phyloP scores from a whole-genome alignment of 1,140 invertebrate genomes.

The Holcopasites calliopsidis region DNA sequence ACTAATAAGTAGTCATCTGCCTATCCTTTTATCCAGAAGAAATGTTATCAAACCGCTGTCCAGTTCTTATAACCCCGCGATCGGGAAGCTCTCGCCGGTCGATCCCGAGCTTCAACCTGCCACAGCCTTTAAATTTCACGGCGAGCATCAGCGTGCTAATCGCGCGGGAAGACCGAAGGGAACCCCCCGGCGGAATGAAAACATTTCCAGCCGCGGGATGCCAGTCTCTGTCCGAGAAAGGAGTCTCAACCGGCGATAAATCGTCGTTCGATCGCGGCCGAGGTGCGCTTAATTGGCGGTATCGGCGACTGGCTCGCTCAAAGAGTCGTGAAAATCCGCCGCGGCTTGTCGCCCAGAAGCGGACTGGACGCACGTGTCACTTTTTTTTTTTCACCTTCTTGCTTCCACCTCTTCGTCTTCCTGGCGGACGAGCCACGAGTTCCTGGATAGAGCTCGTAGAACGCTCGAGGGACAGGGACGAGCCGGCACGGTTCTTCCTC shows the following conservation, averaged over 20 bases:
- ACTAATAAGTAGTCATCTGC: too few relatives aligned
- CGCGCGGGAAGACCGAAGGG: background rate
- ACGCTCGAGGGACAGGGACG: conserved; percentile 5
- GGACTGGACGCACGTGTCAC: conserved; percentile 26
- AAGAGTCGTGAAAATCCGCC: conserved; percentile 38
- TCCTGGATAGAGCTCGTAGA: conserved; percentile 37
- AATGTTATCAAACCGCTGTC: background rate
- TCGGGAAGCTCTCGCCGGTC: background rate
- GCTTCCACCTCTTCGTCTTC: conserved; percentile 1
- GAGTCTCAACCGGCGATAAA: conserved; percentile 47
- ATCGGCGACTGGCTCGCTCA: conserved; percentile 32
- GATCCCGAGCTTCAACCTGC: background rate
- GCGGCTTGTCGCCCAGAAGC: conserved; percentile 26
- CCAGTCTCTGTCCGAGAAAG: conserved; percentile 34
- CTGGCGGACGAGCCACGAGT: background rate
- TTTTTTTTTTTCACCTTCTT: conserved; percentile 11
- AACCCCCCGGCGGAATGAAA: conserved; percentile 27
- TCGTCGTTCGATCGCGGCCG: conserved; percentile 56
- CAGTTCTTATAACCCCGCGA: background rate
- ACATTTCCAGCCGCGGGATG: conserved; percentile 34
- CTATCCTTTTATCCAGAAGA: background rate
- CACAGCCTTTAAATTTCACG: conserved; percentile 39
- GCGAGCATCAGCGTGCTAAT: conserved; percentile 33
- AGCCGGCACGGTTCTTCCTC: conserved; percentile 7
- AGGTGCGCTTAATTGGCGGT: conserved; percentile 62